Base-by-base conservation (phyloP, 2,113 vertebrate species). In the Pedetes capensis region DNA sequence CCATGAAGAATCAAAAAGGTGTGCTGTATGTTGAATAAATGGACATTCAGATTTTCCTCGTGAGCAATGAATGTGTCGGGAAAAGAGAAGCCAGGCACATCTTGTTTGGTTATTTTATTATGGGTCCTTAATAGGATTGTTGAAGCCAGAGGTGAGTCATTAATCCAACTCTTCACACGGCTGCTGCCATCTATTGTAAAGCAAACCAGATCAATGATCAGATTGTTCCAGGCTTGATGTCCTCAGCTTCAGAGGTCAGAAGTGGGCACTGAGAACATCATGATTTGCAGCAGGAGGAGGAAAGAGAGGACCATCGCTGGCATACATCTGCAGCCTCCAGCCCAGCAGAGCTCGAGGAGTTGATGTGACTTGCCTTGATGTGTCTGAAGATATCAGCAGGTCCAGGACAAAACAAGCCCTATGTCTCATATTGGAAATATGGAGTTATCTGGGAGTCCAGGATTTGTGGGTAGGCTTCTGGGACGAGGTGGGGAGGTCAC, bases 401-500 rank as follows among this genome's bases (percentile, higher is more conserved):
- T 59, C 44, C 37, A 27, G 57, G 87, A 90, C 68, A 80, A 82
- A 90, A 87, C 0, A 27, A 8, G 59, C 53, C 39, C 55, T 37
- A 1, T 12, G 22, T 76, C 72, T 95, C 39, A 16, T 6, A 32
- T 6, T 75, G 47, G 74, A 90, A 96, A 86, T 78, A 66, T 57
- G 16, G 2, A 51, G 92, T 87, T 85, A 90, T 42, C 68, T 44
- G 23, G 25, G 39, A 82, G 34, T 18, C 29, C 6, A 72, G 59
- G 91, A 80, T 66, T 69, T 92, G 94, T 1, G 22, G 93, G 91
- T 95, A 96, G 94, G 85, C 82, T 83, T 27, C 42, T 75, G 78
- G 88, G 74, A 86, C 69, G 49, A 0, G 27, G 20, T 49, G 16
- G 10, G 22, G 39, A 76, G 27, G 69, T 93, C 91, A 64, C 75